A percentile compares a stretch with the other conserved stretches of the same genome.
phyloP scores from a whole-genome alignment of 2,888 invertebrate genomes.

The Tenodera sinensis region DNA sequence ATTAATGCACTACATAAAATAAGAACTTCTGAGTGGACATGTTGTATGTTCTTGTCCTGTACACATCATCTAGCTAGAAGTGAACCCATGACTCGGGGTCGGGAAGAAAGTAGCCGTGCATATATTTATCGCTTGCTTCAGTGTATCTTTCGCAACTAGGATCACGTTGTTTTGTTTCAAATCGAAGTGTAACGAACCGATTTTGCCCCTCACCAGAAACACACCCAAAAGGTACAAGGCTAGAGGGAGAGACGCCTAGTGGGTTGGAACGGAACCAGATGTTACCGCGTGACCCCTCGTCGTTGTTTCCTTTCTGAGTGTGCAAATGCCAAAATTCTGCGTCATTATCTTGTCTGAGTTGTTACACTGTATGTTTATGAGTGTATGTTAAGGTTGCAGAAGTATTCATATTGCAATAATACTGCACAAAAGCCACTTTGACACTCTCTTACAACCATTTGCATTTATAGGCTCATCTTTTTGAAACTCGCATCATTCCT shows the following conservation, averaged over 20 bases:
- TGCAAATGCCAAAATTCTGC: background rate
- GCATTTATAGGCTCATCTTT: no score
- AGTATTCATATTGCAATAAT: no score
- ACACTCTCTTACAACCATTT: no score
- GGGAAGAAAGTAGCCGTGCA: background rate
- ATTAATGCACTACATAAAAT: no score
- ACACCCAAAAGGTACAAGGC: background rate
- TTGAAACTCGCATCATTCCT: no score
- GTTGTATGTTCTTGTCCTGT: background rate
- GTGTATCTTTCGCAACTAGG: background rate
- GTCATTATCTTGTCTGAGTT: no score
- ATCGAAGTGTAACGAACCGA: background rate
- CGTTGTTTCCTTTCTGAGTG: background rate
- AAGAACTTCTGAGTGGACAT: background rate
- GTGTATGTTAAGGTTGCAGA: no score
- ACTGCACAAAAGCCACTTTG: no score
- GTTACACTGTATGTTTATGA: no score
- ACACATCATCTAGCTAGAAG: background rate
- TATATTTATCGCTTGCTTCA: background rate
- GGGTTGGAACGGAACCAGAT: background rate
- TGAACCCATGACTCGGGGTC: background rate
- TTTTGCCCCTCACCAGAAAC: background rate
- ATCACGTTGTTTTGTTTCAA: background rate
- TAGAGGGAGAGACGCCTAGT: background rate
- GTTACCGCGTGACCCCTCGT: background rate